phyloP scores from a whole-genome alignment of 2,797 vertebrate species.

The Meda fulgida region DNA sequence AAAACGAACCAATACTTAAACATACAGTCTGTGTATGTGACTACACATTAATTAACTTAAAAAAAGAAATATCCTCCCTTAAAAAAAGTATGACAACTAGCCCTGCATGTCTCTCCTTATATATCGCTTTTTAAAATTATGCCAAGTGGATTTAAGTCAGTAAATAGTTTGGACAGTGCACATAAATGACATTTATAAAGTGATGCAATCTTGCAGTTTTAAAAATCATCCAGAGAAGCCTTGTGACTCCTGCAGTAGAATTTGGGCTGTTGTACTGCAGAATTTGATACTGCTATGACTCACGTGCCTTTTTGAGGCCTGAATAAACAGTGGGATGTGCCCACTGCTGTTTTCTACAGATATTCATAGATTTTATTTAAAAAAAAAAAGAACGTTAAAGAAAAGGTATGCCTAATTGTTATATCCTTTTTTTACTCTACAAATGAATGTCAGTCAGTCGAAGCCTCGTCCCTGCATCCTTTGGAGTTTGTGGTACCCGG shows the following conservation, averaged over 20 bases:
- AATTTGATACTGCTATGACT: not conserved
- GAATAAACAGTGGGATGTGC: not conserved
- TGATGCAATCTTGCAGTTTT: not conserved
- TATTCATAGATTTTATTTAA: not conserved
- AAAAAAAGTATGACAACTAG: not conserved
- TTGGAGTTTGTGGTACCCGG: constrained; percentile 30
- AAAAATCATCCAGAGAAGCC: not conserved
- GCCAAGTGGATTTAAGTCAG: not conserved
- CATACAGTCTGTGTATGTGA: not conserved
- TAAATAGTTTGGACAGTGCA: not conserved
- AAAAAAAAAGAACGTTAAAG: too few relatives aligned
- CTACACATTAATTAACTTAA: not conserved
- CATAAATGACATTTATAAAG: not conserved
- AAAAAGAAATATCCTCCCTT: not conserved
- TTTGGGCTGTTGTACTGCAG: constrained; percentile 4
- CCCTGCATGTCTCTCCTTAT: not conserved
- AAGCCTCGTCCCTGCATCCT: not conserved
- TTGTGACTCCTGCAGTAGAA: constrained; percentile 4
- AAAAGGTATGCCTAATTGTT: not conserved
- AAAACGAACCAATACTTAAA: not conserved
- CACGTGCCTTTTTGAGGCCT: constrained; percentile 31
- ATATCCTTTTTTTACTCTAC: not conserved
- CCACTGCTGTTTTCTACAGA: not conserved
- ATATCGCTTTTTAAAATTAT: not conserved
- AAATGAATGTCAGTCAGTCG: not conserved